phyloP scores from a whole-genome alignment of 2,113 vertebrate genomes.

The Rhinoptilus africanus region DNA sequence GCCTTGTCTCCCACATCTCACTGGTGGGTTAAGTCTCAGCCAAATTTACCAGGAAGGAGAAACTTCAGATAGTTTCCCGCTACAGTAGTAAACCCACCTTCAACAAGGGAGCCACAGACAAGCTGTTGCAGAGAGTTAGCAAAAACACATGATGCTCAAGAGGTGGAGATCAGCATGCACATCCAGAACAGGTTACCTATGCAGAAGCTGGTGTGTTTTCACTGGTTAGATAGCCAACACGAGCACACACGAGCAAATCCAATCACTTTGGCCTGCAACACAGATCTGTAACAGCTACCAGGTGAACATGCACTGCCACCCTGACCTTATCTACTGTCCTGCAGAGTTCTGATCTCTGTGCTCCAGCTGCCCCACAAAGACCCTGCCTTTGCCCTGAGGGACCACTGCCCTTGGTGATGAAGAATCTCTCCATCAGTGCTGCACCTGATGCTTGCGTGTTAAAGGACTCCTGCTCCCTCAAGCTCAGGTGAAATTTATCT shows the following conservation, averaged over 20 bases:
- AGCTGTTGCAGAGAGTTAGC: not conserved
- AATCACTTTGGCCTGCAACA: fast-evolving
- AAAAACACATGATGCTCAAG: fast-evolving
- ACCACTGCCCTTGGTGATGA: too few relatives aligned
- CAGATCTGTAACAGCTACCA: too few relatives aligned
- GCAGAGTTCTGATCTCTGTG: not conserved
- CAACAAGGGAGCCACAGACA: not conserved
- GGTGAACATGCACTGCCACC: fast-evolving
- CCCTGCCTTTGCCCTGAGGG: not conserved
- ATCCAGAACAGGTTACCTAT: too few relatives aligned
- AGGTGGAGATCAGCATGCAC: not conserved
- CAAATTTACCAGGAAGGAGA: not conserved
- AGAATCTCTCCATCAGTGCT: not conserved
- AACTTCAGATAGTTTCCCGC: not conserved
- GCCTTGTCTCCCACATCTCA: not conserved
- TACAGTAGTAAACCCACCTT: not conserved
- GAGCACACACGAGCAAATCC: not conserved
- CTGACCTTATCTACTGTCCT: not conserved
- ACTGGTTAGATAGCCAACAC: fast-evolving
- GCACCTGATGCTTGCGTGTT: fast-evolving
- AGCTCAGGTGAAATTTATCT: not conserved
- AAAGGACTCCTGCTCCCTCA: not conserved
- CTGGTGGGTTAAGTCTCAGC: not conserved
- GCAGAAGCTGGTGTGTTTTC: not conserved
- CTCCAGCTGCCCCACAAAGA: not conserved